Conservation (phyloP, 1,140 invertebrate species). For the Melipona quadrifasciata region DNA sequence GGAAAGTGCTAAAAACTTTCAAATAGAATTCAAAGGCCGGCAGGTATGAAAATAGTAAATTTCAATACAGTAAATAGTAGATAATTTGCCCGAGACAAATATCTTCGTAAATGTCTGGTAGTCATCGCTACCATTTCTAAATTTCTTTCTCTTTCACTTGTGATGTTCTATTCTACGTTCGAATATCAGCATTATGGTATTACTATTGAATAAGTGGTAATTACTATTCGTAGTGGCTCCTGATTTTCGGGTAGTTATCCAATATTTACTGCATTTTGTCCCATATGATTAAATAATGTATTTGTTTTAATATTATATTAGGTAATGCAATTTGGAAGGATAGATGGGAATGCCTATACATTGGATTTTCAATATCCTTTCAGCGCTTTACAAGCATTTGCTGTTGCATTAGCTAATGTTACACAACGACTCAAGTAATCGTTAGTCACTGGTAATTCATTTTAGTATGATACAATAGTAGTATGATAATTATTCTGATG, state of each 20-base stretch:
- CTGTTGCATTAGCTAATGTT: constrained; percentile 98
- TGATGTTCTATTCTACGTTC: too few species aligned
- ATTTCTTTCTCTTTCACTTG: too few species aligned
- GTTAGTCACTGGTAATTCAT: constrained; percentile 62
- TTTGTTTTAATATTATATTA: constrained; percentile 73
- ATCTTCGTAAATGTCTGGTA: too few species aligned
- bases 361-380: constrained; percentile 99
- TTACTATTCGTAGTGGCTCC: too few species aligned
- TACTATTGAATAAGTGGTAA: too few species aligned
- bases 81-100: too few species aligned
- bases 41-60: constrained; percentile 86
- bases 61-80: too few species aligned
- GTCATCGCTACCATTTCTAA: too few species aligned
- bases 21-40: constrained; percentile 98
- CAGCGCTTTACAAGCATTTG: constrained; percentile 98
- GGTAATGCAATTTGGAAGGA: constrained; percentile 99
- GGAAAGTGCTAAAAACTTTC: constrained; percentile 99
- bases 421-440: constrained; percentile 98
- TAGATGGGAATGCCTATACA: constrained; percentile 99
- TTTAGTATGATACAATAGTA: constrained; percentile 62
- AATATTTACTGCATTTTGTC: too few species aligned
- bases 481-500: constrained; percentile 44
- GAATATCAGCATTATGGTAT: too few species aligned
- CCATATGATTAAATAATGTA: background rate
- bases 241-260: too few species aligned